Percentiles rank a stretch among this genome's conserved stretches.
These are phyloP conservation scores for Lucinisca nassula DNA, from an alignment of 2,888 invertebrate species.

Conservation along the genomic window DNA sequence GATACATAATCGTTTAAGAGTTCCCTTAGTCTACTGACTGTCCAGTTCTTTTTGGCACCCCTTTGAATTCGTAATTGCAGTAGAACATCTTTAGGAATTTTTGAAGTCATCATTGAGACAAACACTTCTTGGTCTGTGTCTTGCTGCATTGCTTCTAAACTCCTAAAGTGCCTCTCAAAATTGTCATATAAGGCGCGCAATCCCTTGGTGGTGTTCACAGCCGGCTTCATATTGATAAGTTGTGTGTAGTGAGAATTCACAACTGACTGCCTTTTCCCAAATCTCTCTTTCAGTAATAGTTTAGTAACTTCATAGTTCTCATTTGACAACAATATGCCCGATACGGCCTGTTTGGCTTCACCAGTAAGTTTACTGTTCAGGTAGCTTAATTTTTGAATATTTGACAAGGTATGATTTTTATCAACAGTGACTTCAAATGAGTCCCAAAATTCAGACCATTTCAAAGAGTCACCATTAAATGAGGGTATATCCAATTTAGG, in stretches of 20 bases:
- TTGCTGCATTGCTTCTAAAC: conserved; percentile 15
- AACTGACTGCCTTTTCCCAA: conserved; percentile 29
- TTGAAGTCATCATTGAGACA: conserved; percentile 9
- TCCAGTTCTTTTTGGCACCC: conserved; percentile 14
- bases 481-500: not conserved
- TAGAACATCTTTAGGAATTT: conserved; percentile 4
- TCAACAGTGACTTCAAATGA: conserved; percentile 10
- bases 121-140: conserved; percentile 19
- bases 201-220: not conserved
- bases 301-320: conserved; percentile 37
- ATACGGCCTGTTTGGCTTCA: conserved; percentile 28
- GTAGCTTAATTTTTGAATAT: conserved; percentile 25
- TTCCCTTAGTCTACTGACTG: not conserved
- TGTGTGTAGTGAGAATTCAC: conserved; percentile 30
- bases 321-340: conserved; percentile 26
- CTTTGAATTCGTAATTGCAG: conserved; percentile 7
- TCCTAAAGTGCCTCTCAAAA: conserved; percentile 28
- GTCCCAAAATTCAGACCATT: not conserved
- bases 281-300: conserved; percentile 25
- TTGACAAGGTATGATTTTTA: not conserved
- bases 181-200: conserved; percentile 13
- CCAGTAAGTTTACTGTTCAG: conserved; percentile 15
- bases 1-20: not conserved
- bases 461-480: not conserved
- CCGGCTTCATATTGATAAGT: conserved; percentile 23